A percentile compares a stretch with the other conserved stretches of the same genome.
phyloP scores from a whole-genome alignment of 2,113 vertebrate species.

The Taxidea taxus region DNA sequence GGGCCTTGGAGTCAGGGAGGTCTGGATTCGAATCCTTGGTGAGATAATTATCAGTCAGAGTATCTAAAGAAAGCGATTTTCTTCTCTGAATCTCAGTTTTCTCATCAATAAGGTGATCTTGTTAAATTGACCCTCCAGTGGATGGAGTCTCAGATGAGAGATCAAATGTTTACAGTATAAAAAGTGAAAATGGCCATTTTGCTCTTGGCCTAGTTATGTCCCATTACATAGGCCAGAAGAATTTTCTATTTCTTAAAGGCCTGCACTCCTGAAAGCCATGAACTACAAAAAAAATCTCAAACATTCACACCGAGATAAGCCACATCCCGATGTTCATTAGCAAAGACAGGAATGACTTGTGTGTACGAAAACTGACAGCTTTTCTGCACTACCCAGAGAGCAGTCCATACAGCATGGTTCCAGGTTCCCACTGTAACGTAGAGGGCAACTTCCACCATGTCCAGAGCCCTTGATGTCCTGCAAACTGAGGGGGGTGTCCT shows the following conservation, averaged over 20 bases:
- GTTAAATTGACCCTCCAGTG: not conserved
- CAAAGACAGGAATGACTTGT: not conserved
- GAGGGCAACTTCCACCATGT: not conserved
- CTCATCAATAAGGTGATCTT: not conserved
- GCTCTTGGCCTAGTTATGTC: not conserved
- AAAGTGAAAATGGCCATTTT: not conserved
- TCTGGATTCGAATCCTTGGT: not conserved
- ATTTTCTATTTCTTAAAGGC: not conserved
- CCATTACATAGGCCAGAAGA: not conserved
- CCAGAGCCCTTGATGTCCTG: not conserved
- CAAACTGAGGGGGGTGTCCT: not conserved
- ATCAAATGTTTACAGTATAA: not conserved
- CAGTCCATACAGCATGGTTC: not conserved
- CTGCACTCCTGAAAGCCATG: not conserved
- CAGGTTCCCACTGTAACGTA: not conserved
- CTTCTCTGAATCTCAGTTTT: not conserved
- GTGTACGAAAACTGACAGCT: not conserved
- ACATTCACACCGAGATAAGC: not conserved
- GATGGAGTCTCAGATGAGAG: not conserved
- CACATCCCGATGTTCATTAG: not conserved
- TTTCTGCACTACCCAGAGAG: not conserved
- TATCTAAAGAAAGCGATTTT: not conserved
- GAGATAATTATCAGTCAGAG: not conserved
- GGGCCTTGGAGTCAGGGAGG: not conserved
- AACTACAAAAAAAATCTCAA: not conserved